Conservation (phyloP, 2,888 invertebrate species). For the Steromphala cineraria region DNA sequence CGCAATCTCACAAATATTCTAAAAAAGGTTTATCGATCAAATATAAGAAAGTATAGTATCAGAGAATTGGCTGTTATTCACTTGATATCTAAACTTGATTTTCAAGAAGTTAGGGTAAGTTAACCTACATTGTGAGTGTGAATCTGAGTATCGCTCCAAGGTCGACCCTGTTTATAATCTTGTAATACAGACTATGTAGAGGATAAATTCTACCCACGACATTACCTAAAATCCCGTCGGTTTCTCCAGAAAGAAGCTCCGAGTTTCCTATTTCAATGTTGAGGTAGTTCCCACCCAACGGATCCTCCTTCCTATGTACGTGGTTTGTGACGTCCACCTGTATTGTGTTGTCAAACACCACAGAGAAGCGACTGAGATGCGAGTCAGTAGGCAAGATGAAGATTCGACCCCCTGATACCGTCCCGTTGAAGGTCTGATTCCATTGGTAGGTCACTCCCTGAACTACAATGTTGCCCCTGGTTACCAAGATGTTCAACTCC, state of each 20-base stretch:
- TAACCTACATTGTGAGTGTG: too few species aligned
- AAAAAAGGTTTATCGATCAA: too few species aligned
- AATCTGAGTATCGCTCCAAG: too few species aligned
- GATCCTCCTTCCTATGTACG: neutral
- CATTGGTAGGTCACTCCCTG: neutral
- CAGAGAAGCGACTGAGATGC: neutral
- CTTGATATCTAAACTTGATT: too few species aligned
- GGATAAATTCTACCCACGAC: too few species aligned
- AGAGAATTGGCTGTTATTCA: too few species aligned
- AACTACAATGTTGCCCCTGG: neutral
- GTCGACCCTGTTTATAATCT: too few species aligned
- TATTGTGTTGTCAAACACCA: conserved; percentile 22
- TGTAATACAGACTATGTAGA: neutral
- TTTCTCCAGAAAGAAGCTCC: conserved; percentile 15
- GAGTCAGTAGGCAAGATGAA: neutral
- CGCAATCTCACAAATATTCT: too few species aligned
- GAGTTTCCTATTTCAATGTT: conserved; percentile 34
- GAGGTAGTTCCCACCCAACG: conserved; percentile 21
- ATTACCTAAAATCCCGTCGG: conserved; percentile 34
- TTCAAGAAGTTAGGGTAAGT: too few species aligned
- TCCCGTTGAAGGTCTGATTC: neutral
- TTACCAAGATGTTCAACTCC: conserved; percentile 18
- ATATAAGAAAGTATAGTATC: too few species aligned
- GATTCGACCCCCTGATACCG: conserved; percentile 13
- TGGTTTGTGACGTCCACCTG: conserved; percentile 29